Evolutionary conservation across 2,113 vertebrate species (phyloP), one percentile per base, ranked within the genome.

Genomic region (Neotoma lepida): DNA sequence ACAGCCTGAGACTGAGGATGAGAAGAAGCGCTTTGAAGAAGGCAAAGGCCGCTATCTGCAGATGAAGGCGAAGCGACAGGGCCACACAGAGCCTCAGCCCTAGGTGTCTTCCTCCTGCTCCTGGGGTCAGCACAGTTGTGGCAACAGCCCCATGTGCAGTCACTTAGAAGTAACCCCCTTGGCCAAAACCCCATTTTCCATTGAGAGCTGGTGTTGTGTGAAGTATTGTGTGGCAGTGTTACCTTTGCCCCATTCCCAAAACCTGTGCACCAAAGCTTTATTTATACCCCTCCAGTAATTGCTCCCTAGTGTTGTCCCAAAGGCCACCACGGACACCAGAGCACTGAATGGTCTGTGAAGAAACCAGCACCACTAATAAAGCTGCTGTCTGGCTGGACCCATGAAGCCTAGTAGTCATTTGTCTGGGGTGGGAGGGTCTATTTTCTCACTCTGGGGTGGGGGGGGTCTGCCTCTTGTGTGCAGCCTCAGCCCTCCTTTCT

Each of bases 41-140:
- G 99, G 99, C 63, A 99, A 99, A 94, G 98, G 96, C 4, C 98
- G 99, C 87, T 99, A 99, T 98, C 98, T 99, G 85, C 99, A 99
- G 97, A 99, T 98, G 71, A 99, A 99, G 98, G 98, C 99, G 4
- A 99, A 99, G 97, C 98, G 99, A 73, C 98, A 99, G n/a, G 98
- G 98, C 41, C 98, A 98, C 2, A 81, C 93, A 0, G 97, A 98
- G 84, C 97, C 97, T 12, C 97, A 97, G 84, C 84, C 84, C 84
- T 97, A 98, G 93, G 97, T 97, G 97, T 98, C 1, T 7, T 13
- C 15, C 51, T 4, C 46, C 6, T 0, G 4, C 49, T 1, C 1
- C 77, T 0, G 28, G 41, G 61, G 78, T 73, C 74, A 0, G 15
- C 3, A 51, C 39, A 2, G n/a, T 46, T 0, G 41, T 18, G 14